Conservation (phyloP, 2,113 vertebrate species). For the Microtus oregoni region DNA sequence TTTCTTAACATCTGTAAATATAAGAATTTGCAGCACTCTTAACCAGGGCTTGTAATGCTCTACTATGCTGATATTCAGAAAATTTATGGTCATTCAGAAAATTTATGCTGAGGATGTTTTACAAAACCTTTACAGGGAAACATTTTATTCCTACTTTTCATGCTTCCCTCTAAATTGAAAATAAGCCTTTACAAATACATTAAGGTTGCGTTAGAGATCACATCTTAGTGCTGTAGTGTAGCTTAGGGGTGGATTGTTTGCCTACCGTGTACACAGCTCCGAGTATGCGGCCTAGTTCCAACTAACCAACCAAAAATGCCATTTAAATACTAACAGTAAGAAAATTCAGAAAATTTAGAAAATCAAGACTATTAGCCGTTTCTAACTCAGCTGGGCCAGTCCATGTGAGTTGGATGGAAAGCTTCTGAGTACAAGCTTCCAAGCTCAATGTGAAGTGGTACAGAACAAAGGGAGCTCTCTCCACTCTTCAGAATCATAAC, state of each 20-base stretch:
- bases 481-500: constrained; percentile 26
- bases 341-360: constrained; percentile 67
- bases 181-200: constrained; percentile 67
- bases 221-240: not conserved
- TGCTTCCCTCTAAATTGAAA: constrained; percentile 75
- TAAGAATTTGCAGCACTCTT: constrained; percentile 80
- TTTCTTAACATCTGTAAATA: constrained; percentile 80
- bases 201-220: constrained; percentile 69
- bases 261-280: not conserved
- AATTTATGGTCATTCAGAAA: constrained; percentile 72
- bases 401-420: not conserved
- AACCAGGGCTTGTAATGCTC: constrained; percentile 77
- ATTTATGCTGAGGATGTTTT: constrained; percentile 56
- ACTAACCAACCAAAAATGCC: constrained; percentile 36
- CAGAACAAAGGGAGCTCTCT: not conserved
- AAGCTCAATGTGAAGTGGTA: not conserved
- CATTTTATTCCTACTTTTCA: constrained; percentile 73
- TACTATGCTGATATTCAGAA: constrained; percentile 75
- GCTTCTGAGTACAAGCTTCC: not conserved
- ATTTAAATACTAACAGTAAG: constrained; percentile 75
- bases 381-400: not conserved
- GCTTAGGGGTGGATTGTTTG: not conserved
- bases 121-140: constrained; percentile 68
- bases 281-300: not conserved
- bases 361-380: constrained; percentile 45